These are phyloP conservation scores for Cancer borealis DNA, from an alignment of 2,888 invertebrate species.

Conservation along the genomic window DNA sequence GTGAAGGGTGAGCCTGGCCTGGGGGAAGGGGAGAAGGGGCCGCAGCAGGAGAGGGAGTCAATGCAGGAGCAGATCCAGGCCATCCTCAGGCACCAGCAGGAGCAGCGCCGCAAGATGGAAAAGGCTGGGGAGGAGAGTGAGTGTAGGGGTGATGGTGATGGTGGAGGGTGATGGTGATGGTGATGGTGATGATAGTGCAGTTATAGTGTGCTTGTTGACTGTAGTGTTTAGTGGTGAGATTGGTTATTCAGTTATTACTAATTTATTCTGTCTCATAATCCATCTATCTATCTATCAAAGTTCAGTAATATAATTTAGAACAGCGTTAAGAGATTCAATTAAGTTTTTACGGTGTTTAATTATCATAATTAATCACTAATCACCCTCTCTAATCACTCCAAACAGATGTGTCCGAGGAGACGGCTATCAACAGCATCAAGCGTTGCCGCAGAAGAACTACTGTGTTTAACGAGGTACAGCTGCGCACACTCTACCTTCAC, in stretches of 20 bases:
- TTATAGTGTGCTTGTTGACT: no score
- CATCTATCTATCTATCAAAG: no score
- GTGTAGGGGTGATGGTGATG: background rate
- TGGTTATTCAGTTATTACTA: background rate
- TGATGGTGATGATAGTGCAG: background rate
- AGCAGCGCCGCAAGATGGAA: conserved; percentile 52
- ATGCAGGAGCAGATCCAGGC: conserved; percentile 72
- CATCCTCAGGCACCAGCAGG: conserved; percentile 63
- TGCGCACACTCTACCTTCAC: conserved; percentile 75
- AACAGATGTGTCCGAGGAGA: conserved; percentile 42
- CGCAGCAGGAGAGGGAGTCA: conserved; percentile 50
- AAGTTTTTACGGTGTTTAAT: no score
- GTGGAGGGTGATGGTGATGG: background rate
- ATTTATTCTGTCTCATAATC: background rate
- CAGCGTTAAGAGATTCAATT: no score
- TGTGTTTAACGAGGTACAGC: conserved; percentile 76
- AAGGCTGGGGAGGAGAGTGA: conserved; percentile 51
- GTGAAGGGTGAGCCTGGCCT: conserved; percentile 44
- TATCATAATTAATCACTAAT: background rate
- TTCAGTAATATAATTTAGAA: no score
- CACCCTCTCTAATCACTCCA: background rate
- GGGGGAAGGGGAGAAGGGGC: background rate
- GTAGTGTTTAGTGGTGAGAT: no score
- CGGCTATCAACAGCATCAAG: conserved; percentile 46
- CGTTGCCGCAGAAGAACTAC: conserved; percentile 74